phyloP scores from a whole-genome alignment of 2,113 vertebrate genomes.

The Nesoenas mayeri region DNA sequence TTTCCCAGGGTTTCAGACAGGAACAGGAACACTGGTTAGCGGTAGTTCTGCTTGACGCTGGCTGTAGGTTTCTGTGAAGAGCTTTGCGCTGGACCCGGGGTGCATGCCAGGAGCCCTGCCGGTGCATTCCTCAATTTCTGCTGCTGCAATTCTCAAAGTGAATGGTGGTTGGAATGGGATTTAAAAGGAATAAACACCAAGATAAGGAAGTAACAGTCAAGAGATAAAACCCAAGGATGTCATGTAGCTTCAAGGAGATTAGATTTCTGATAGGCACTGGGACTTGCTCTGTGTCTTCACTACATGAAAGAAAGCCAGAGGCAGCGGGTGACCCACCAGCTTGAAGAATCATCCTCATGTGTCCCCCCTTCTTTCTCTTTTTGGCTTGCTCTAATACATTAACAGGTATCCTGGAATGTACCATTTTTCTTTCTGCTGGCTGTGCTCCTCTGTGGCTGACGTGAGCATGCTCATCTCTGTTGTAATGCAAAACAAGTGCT shows the following conservation, averaged over 20 bases:
- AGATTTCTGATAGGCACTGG: not conserved
- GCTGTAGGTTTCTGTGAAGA: not conserved
- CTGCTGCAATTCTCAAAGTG: not conserved
- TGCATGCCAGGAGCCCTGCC: not conserved
- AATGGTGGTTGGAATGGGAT: not conserved
- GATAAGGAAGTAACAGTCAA: not conserved
- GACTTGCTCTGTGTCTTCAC: not conserved
- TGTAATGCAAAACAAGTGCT: not conserved
- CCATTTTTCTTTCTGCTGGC: not conserved
- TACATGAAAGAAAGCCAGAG: not conserved
- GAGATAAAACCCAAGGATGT: not conserved
- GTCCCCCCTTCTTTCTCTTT: no score
- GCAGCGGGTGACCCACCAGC: not conserved
- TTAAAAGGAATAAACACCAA: not conserved
- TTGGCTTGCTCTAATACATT: slow-evolving; percentile 23
- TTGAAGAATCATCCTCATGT: not conserved
- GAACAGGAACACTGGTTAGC: not conserved
- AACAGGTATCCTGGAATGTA: slow-evolving; percentile 33
- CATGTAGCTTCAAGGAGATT: not conserved
- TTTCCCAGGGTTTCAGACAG: slow-evolving; percentile 51
- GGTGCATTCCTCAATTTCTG: not conserved
- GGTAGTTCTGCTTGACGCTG: not conserved
- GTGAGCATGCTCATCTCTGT: slow-evolving; percentile 28
- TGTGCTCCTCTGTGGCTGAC: slow-evolving; percentile 21
- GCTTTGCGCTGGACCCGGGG: not conserved